Base-by-base conservation (phyloP, 2,888 invertebrate species). In the Ichneumon xanthorius region DNA sequence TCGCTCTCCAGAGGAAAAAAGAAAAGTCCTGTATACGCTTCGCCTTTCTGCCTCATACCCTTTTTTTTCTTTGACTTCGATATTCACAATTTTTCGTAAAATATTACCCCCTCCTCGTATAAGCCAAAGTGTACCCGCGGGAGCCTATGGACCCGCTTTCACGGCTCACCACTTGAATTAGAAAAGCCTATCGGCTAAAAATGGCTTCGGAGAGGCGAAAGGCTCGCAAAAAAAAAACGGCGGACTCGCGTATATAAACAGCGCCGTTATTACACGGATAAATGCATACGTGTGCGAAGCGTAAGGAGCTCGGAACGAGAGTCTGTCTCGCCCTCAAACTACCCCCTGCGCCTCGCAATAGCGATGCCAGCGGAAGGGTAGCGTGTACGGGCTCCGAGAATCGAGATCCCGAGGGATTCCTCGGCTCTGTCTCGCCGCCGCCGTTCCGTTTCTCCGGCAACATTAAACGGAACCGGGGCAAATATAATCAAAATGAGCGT, bases 101-200 rank as follows among this genome's bases (percentile, higher is more conserved):
- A 89, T 88, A 90, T 90, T 87, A 84, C 80, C 45, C 68, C 45
- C 33, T 65, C 73, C 37, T 26, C 79, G 73, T 70, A 48, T 26
- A 26, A 63, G 50, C 6, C 30, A 22, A n/a, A 48, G 19, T 16
- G 40, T n/a, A 73, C 45, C 58, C 26, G 14, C 0, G 19, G 30
- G 26, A 11, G 16, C 3, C 19, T 16, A 37, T n/a, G 14, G 26
- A 58, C 55, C 30, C 14, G n/a, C 22, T 63, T 63, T 48, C 22
- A 33, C 48, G 19, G 48, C 82, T 76, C 78, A 71, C 80, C 81
- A 86, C 86, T 87, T 89, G 89, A 91, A 92, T 92, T 90, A 90
- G 89, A 90, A 90, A 88, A 88, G 88, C 87, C 89, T 89, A 91
- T 91, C 89, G 89, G 88, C 58, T 58, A 90, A 90, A 63, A 90